Evolutionary conservation across 2,888 invertebrate genomes (phyloP).

Genomic region (Frankliniella intonsa): DNA sequence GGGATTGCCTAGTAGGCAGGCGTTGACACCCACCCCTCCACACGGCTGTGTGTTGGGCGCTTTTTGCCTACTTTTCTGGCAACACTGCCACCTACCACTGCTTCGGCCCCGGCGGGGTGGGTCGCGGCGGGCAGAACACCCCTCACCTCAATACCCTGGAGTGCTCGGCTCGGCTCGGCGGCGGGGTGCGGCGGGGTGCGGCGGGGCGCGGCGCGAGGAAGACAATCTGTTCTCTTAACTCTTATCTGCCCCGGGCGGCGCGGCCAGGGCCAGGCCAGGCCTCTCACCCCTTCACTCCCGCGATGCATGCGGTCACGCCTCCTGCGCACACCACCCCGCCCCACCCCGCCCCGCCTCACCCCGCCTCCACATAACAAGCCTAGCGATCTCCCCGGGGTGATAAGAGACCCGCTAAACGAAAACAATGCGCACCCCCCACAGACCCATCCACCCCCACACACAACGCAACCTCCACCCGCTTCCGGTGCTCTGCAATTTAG

Average conservation of each 20-base stretch:
- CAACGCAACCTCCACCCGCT: background rate
- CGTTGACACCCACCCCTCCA: too few relatives aligned
- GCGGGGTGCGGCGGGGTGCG: background rate
- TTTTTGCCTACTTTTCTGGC: too few relatives aligned
- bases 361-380: background rate
- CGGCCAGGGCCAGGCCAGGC: background rate
- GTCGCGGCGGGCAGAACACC: too few relatives aligned
- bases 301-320: conserved; percentile 17
- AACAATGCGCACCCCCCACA: background rate
- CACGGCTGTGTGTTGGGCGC: too few relatives aligned
- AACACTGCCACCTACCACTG: too few relatives aligned
- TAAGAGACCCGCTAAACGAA: conserved; percentile 18
- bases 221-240: conserved; percentile 18
- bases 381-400: background rate
- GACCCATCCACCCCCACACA: background rate
- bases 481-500: background rate
- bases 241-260: background rate
- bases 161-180: background rate
- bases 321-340: background rate
- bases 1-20: too few relatives aligned
- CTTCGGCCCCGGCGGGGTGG: too few relatives aligned
- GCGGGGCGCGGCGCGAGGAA: conserved; percentile 3
- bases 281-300: conserved; percentile 14
- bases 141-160: too few relatives aligned
- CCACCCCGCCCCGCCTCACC: background rate